A percentile compares a stretch with the other conserved stretches of the same genome.
phyloP scores from a whole-genome alignment of 2,797 vertebrate species.

The Silurus lanzhouensis region DNA sequence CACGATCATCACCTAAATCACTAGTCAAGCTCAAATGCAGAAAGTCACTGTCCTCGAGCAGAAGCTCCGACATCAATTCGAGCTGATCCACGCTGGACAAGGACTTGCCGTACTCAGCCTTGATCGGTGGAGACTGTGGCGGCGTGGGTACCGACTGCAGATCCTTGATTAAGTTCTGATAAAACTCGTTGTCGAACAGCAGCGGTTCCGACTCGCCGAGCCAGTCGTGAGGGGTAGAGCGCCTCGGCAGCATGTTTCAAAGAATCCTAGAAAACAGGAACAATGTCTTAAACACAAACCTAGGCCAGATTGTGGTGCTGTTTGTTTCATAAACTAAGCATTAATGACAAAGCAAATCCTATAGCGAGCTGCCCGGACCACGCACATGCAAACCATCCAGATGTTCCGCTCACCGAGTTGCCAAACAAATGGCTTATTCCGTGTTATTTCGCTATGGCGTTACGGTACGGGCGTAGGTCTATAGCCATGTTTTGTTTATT shows the following conservation, averaged over 20 bases:
- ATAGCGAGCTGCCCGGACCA: neutral
- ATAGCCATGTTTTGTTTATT: too few relatives aligned
- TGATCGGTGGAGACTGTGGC: slow-evolving; percentile 74
- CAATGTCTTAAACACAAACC: neutral
- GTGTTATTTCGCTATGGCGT: too few relatives aligned
- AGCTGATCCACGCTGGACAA: slow-evolving; percentile 78
- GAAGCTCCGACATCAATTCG: slow-evolving; percentile 76
- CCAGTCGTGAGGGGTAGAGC: slow-evolving; percentile 75
- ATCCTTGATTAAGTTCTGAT: slow-evolving; percentile 75
- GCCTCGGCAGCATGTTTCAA: slow-evolving; percentile 75
- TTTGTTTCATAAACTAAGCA: neutral
- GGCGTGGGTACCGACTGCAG: slow-evolving; percentile 74
- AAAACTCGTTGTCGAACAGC: slow-evolving; percentile 79
- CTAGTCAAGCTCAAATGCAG: slow-evolving; percentile 71
- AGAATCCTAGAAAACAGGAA: slow-evolving; percentile 33
- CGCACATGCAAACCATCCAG: slow-evolving; percentile 32
- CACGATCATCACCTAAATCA: slow-evolving; percentile 50
- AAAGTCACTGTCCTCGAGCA: slow-evolving; percentile 75
- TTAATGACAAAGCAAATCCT: neutral
- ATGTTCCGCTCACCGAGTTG: neutral
- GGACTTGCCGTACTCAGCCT: slow-evolving; percentile 63
- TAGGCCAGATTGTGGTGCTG: neutral
- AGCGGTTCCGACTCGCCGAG: slow-evolving; percentile 71
- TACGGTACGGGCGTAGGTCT: neutral
- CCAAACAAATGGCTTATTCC: neutral